Percentiles rank a stretch among this genome's conserved stretches.
These are phyloP conservation scores for Ecdyonurus torrentis DNA, from an alignment of 2,888 invertebrate species.

Conservation along the genomic window DNA sequence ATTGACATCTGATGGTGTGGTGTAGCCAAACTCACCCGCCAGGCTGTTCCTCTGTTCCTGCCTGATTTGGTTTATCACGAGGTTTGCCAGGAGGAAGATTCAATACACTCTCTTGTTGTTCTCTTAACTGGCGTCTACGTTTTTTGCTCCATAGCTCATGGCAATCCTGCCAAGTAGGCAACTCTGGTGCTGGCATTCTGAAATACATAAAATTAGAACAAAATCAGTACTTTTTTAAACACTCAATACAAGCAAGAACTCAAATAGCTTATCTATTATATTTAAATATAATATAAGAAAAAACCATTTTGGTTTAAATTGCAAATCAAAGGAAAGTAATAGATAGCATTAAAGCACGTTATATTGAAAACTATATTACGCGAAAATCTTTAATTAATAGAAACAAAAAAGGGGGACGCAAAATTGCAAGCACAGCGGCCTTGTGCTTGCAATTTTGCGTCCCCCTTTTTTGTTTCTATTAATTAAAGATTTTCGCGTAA, in stretches of 20 bases:
- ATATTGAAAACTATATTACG: too few species aligned
- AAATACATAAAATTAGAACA: not conserved
- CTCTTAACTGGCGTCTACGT: conserved; percentile 66
- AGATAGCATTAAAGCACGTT: not conserved
- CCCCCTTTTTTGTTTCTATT: too few species aligned
- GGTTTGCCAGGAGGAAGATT: conserved; percentile 30
- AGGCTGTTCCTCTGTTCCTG: not conserved
- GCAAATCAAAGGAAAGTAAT: not conserved
- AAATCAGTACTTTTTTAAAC: not conserved
- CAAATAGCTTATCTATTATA: too few species aligned
- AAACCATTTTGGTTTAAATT: too few species aligned
- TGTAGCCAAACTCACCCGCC: conserved; percentile 1
- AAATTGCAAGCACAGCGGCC: too few species aligned
- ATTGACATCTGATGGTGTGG: not conserved
- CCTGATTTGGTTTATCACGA: conserved; percentile 16
- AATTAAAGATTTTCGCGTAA: too few species aligned
- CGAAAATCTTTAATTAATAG: too few species aligned
- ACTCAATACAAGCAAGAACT: too few species aligned
- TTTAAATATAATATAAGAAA: too few species aligned
- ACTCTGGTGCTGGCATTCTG: conserved; percentile 55
- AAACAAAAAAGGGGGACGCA: too few species aligned
- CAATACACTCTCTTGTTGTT: conserved; percentile 43
- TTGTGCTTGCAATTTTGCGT: too few species aligned
- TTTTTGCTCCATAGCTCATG: conserved; percentile 99
- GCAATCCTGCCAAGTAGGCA: conserved; percentile 96